These are phyloP conservation scores for Halichoeres trimaculatus DNA, from an alignment of 2,113 vertebrate genomes.

Conservation along the genomic window DNA sequence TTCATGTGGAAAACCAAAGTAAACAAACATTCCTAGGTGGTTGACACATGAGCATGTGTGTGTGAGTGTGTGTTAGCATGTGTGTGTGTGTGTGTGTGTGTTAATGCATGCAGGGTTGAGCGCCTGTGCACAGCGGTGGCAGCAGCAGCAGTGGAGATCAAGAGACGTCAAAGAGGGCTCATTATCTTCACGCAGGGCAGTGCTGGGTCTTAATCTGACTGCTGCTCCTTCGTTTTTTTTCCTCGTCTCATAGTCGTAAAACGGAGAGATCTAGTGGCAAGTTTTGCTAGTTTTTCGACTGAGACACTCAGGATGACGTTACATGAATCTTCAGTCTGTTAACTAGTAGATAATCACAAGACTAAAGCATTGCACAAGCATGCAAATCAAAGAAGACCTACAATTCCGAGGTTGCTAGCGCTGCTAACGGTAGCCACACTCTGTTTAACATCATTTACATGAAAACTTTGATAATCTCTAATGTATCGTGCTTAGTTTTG, in stretches of 20 bases:
- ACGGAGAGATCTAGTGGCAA: neutral
- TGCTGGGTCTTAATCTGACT: neutral
- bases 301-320: too few relatives aligned
- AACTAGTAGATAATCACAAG: too few relatives aligned
- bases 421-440: neutral
- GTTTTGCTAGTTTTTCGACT: too few relatives aligned
- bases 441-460: too few relatives aligned
- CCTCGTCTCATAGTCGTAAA: neutral
- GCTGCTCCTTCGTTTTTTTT: conserved; percentile 5
- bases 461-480: too few relatives aligned
- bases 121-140: neutral
- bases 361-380: too few relatives aligned
- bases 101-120: conserved; percentile 10
- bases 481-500: too few relatives aligned
- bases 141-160: conserved; percentile 26
- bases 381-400: too few relatives aligned
- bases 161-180: neutral
- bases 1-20: conserved; percentile 10
- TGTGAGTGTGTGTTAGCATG: neutral
- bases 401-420: too few relatives aligned
- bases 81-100: too few relatives aligned
- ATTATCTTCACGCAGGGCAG: neutral
- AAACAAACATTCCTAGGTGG: conserved; percentile 4
- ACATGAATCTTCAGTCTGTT: too few relatives aligned
- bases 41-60: conserved; percentile 17